Evolutionary conservation across 1,140 invertebrate genomes (phyloP).

Genomic region (Drusus annulatus): DNA sequence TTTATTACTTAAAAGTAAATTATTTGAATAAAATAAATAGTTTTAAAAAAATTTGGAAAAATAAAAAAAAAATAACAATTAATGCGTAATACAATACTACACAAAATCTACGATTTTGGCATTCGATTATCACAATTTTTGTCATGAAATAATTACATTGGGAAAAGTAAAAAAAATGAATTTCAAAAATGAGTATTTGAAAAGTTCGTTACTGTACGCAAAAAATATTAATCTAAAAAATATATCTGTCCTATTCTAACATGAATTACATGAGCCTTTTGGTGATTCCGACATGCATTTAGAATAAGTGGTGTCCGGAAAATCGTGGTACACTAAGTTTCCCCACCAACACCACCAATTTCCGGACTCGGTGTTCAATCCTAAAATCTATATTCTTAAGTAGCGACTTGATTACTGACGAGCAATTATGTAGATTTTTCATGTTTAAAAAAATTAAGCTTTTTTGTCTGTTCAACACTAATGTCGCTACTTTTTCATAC

Average conservation of each 20-base stretch:
- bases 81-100: slow-evolving; percentile 13
- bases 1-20: slow-evolving; percentile 22
- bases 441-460: too few species aligned
- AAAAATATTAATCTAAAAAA: slow-evolving; percentile 28
- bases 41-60: slow-evolving; percentile 4
- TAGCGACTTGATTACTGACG: too few species aligned
- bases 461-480: too few species aligned
- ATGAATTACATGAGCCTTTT: slow-evolving; percentile 18
- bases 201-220: slow-evolving; percentile 8
- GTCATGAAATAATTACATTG: slow-evolving; percentile 37
- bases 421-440: too few species aligned
- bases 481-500: too few species aligned
- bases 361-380: too few species aligned
- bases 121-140: slow-evolving; percentile 55
- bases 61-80: not conserved
- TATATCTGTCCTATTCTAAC: slow-evolving; percentile 8
- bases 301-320: not conserved
- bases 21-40: slow-evolving; percentile 24
- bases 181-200: slow-evolving; percentile 18
- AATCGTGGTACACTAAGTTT: not conserved
- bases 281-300: slow-evolving; percentile 1
- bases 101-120: slow-evolving; percentile 47
- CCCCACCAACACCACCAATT: too few species aligned
- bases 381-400: too few species aligned
- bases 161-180: not conserved